phyloP scores from a whole-genome alignment of 2,797 vertebrate species.

The Gymnoscopelus braueri region DNA sequence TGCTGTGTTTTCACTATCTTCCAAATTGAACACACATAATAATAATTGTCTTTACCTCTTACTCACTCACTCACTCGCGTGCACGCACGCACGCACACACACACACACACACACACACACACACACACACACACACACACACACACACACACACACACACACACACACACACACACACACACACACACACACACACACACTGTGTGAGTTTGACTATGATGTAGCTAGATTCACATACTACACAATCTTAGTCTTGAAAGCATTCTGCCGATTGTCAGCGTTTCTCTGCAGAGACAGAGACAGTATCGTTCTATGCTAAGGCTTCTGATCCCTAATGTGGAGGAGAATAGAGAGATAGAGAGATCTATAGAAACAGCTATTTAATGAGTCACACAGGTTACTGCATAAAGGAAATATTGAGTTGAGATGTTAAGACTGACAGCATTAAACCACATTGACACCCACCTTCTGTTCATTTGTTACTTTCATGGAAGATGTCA shows the following conservation, averaged over 20 bases:
- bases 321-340: constrained; percentile 15
- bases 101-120: too few relatives aligned
- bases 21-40: too few relatives aligned
- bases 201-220: constrained; percentile 45
- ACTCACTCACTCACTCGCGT: neutral
- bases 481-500: neutral
- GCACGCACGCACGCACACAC: constrained; percentile 36
- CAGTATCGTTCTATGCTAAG: constrained; percentile 11
- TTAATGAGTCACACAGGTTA: neutral
- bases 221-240: constrained; percentile 48
- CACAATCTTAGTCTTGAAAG: constrained; percentile 46
- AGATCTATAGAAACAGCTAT: neutral
- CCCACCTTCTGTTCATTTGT: neutral
- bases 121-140: constrained; percentile 2
- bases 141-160: too few relatives aligned
- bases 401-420: neutral
- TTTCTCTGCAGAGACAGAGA: constrained; percentile 30
- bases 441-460: neutral
- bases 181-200: constrained; percentile 35
- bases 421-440: neutral
- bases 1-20: too few relatives aligned
- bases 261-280: constrained; percentile 38
- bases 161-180: neutral
- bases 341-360: constrained; percentile 4
- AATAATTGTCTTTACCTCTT: too few relatives aligned